phyloP scores from a whole-genome alignment of 2,797 vertebrate species.

The Adrianichthys oophorus region DNA sequence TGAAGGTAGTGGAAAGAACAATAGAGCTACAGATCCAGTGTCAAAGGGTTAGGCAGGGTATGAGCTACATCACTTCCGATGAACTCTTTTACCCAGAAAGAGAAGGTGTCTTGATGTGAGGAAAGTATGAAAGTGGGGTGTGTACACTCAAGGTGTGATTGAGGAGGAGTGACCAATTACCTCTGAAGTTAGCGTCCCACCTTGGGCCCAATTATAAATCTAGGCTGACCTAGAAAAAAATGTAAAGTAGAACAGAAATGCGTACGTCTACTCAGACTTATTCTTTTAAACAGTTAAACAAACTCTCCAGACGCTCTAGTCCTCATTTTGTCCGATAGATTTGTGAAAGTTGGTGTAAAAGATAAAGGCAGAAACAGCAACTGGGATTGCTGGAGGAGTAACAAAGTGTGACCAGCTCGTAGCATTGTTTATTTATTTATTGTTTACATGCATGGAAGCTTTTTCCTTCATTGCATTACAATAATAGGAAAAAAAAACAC shows the following conservation, averaged over 20 bases:
- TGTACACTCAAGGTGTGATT: conserved; percentile 8
- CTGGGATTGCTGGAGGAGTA: conserved; percentile 54
- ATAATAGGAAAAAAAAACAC: conserved; percentile 29
- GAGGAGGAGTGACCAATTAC: conserved; percentile 31
- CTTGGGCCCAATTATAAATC: conserved; percentile 65
- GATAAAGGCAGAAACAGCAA: conserved; percentile 51
- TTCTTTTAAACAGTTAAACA: conserved; percentile 37
- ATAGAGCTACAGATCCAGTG: too few species aligned
- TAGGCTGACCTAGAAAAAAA: conserved; percentile 40
- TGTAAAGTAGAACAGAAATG: conserved; percentile 31
- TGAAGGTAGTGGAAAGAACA: too few species aligned
- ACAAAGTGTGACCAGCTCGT: conserved; percentile 61
- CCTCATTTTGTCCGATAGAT: conserved; percentile 38
- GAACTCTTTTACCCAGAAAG: background rate
- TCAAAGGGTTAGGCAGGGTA: too few species aligned
- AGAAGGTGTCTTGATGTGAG: conserved; percentile 35
- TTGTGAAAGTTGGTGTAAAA: conserved; percentile 46
- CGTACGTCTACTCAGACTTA: conserved; percentile 17
- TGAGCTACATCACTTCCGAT: too few species aligned
- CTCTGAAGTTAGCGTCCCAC: conserved; percentile 25
- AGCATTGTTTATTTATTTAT: conserved; percentile 42
- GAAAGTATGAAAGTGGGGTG: conserved; percentile 40
- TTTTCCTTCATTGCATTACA: conserved; percentile 49
- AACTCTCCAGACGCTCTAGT: conserved; percentile 12
- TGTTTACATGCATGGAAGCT: conserved; percentile 20